Percentiles rank a stretch among this genome's conserved stretches.
Evolutionary conservation across 2,113 vertebrate species (phyloP).

Genomic region (Colinus virginianus): DNA sequence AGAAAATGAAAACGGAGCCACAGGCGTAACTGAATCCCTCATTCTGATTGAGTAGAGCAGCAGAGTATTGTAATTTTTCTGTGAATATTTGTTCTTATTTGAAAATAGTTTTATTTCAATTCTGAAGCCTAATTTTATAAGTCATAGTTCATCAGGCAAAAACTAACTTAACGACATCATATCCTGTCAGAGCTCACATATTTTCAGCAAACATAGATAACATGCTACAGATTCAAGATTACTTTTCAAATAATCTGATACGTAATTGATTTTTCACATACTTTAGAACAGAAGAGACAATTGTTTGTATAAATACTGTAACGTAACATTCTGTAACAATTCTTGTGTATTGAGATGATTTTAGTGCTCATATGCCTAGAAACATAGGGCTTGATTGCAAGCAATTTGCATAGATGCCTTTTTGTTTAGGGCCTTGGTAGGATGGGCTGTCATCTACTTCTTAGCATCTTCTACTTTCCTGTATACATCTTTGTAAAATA

Average conservation of each 20-base stretch:
- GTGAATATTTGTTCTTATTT: background rate
- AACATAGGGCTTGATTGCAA: background rate
- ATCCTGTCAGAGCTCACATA: background rate
- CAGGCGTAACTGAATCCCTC: background rate
- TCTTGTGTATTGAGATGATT: background rate
- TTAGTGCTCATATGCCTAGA: background rate
- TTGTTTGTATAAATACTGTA: background rate
- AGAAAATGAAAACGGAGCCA: background rate
- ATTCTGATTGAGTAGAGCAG: background rate
- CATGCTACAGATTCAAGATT: background rate
- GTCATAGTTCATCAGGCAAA: background rate
- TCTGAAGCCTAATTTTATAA: background rate
- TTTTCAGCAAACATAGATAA: background rate
- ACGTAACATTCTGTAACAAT: background rate
- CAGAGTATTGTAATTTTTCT: background rate
- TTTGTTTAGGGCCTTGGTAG: background rate
- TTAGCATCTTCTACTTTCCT: background rate
- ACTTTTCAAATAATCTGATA: background rate
- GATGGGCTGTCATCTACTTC: background rate
- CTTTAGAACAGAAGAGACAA: background rate
- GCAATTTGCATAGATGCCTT: background rate
- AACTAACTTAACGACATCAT: background rate
- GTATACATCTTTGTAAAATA: background rate
- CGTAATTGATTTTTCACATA: background rate
- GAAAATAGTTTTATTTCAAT: constrained; percentile 6